Evolutionary conservation across 2,797 vertebrate species (phyloP), one percentile per base, ranked within the genome.

Genomic region (Pangasius larnaudii): DNA sequence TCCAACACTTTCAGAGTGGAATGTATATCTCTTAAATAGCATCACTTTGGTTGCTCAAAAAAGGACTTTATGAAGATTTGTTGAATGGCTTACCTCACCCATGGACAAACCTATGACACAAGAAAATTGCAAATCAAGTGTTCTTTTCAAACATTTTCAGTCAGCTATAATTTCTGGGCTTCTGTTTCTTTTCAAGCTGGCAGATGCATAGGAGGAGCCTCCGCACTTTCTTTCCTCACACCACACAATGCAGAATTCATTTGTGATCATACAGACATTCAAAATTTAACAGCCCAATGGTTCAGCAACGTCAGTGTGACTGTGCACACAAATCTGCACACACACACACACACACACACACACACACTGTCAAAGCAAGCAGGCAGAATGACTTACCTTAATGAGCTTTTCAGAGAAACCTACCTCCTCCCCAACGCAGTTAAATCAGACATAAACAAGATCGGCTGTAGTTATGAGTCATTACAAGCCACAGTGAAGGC

Each of bases 361-460:
- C n/a, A 69, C 71, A 58, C 39, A 79, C 51, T 22, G 63, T 87
- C 56, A 63, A 63, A 27, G n/a, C 75, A 63, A 27, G n/a, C 75
- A 81, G 63, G 13, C 46, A 74, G n/a, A 72, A 67, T 77, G 46
- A 22, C 78, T 88, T 85, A 82, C 86, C 27, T 84, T 88, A 90
- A 88, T 86, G 77, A 71, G 67, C 19, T 42, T 72, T 84, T 71
- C 16, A 63, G 80, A 78, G 14, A 59, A 88, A 80, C 36, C 65
- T 69, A 72, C 65, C 42, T 72, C 33, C 58, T 75, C 67, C 78
- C 51, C 63, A 74, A 80, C 63, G 87, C 80, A 72, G 80, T 84
- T 84, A 87, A 89, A 85, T 79, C 80, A 72, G 84, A 42, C 83
- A 78, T 85, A 85, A 80, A 85, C 67, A 80, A 85, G 67, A 86